Evolutionary conservation across 2,797 vertebrate genomes (phyloP).

Genomic region (Coccyzus lansbergi): DNA sequence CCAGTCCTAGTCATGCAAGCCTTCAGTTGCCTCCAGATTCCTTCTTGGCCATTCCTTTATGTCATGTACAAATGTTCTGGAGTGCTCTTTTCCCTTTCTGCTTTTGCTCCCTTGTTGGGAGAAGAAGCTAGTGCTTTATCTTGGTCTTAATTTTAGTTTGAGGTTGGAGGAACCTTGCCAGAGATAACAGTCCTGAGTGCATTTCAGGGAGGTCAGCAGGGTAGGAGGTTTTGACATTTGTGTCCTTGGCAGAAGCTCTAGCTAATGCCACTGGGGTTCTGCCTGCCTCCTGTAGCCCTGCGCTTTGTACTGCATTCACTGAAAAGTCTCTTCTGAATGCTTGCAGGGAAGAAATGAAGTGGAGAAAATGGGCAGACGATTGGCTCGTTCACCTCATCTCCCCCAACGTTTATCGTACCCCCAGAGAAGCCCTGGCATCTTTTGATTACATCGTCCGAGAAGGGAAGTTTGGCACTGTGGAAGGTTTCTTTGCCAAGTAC

Average conservation of each 20-base stretch:
- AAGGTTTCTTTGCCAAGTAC: constrained; percentile 94
- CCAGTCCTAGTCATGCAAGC: neutral
- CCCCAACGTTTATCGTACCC: constrained; percentile 94
- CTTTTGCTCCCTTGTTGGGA: neutral
- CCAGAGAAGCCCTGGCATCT: constrained; percentile 88
- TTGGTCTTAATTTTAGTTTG: neutral
- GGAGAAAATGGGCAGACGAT: constrained; percentile 93
- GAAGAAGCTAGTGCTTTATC: neutral
- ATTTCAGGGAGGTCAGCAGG: neutral
- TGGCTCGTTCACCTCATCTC: constrained; percentile 98
- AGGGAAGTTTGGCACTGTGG: constrained; percentile 89
- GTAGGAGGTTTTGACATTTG: neutral
- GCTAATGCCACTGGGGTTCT: neutral
- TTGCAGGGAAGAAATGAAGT: constrained; percentile 94
- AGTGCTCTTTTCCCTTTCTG: neutral
- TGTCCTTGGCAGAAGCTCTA: neutral
- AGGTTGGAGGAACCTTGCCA: neutral
- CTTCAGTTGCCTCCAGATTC: neutral
- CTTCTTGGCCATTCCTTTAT: neutral
- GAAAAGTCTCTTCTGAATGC: neutral
- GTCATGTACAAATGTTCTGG: neutral
- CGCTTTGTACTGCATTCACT: neutral
- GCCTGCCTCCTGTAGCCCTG: neutral
- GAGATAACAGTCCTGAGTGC: neutral
- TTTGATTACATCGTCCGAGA: constrained; percentile 97